Evolutionary conservation across 2,888 invertebrate species (phyloP).

Genomic region (Eubasilissa splendida): DNA sequence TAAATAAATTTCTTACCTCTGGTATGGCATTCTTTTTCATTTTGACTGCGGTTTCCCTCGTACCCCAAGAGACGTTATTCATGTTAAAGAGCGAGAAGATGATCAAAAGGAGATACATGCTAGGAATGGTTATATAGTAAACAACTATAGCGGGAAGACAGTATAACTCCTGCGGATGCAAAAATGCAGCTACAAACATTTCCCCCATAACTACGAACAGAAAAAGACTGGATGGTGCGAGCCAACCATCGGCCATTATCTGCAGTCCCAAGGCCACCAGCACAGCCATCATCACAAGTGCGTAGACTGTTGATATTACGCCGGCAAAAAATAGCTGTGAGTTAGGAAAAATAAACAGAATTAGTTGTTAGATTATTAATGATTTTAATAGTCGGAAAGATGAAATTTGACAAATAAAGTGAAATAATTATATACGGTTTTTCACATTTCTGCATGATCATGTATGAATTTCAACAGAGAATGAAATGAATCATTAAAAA

Average conservation of each 20-base stretch:
- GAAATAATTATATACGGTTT: too few relatives aligned
- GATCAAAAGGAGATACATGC: constrained; percentile 94
- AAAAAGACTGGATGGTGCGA: constrained; percentile 89
- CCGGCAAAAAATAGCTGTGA: constrained; percentile 80
- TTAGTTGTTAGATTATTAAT: too few relatives aligned
- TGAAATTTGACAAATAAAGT: too few relatives aligned
- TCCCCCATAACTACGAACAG: constrained; percentile 82
- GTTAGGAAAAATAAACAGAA: too few relatives aligned
- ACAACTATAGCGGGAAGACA: constrained; percentile 84
- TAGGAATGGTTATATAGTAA: constrained; percentile 93
- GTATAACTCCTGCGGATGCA: constrained; percentile 86
- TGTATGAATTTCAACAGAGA: too few relatives aligned
- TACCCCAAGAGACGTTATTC: constrained; percentile 96
- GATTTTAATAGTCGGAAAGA: too few relatives aligned
- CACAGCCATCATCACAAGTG: constrained; percentile 90
- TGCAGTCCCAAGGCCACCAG: constrained; percentile 86
- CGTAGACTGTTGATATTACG: constrained; percentile 83
- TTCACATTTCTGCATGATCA: too few relatives aligned
- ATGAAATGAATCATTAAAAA: too few relatives aligned
- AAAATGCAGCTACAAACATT: constrained; percentile 76
- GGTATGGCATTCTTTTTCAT: constrained; percentile 63
- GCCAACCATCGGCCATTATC: constrained; percentile 83
- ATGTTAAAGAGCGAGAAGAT: constrained; percentile 94
- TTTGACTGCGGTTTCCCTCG: constrained; percentile 79
- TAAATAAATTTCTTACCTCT: constrained; percentile 21